Percentiles rank a stretch among this genome's conserved stretches.
phyloP scores from a whole-genome alignment of 1,140 invertebrate genomes.

The Holcopasites calliopsidis region DNA sequence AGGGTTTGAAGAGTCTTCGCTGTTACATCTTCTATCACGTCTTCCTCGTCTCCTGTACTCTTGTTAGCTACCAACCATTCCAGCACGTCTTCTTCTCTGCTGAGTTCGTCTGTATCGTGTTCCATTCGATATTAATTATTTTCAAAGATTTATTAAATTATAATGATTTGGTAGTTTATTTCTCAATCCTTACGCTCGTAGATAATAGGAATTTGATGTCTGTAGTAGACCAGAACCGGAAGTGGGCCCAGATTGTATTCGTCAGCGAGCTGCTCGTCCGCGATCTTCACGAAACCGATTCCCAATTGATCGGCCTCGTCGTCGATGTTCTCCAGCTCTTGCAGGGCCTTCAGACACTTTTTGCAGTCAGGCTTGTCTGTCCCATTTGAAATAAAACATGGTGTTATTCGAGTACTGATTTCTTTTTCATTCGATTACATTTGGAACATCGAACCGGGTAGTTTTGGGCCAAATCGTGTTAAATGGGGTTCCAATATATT shows the following conservation, averaged over 20 bases:
- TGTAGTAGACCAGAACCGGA: conserved; percentile 95
- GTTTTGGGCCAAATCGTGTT: neutral
- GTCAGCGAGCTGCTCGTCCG: conserved; percentile 93
- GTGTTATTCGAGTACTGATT: conserved; percentile 22
- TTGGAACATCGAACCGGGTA: neutral
- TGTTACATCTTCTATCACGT: conserved; percentile 96
- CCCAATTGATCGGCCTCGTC: conserved; percentile 97
- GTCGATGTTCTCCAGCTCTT: conserved; percentile 96
- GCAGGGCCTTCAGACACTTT: conserved; percentile 92
- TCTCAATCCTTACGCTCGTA: conserved; percentile 88
- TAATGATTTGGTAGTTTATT: neutral
- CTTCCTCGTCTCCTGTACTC: conserved; percentile 94
- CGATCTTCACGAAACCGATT: conserved; percentile 96
- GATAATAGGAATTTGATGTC: conserved; percentile 96
- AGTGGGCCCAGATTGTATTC: conserved; percentile 94
- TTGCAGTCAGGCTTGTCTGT: conserved; percentile 95
- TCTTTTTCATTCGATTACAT: neutral
- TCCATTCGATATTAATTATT: neutral
- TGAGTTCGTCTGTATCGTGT: conserved; percentile 88
- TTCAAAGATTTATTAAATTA: neutral
- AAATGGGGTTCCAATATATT: neutral
- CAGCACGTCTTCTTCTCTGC: conserved; percentile 93
- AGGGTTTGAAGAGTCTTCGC: conserved; percentile 92
- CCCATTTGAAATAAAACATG: conserved; percentile 77
- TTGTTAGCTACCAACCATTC: conserved; percentile 96